phyloP scores from a whole-genome alignment of 2,888 invertebrate genomes.

The Serripes groenlandicus region DNA sequence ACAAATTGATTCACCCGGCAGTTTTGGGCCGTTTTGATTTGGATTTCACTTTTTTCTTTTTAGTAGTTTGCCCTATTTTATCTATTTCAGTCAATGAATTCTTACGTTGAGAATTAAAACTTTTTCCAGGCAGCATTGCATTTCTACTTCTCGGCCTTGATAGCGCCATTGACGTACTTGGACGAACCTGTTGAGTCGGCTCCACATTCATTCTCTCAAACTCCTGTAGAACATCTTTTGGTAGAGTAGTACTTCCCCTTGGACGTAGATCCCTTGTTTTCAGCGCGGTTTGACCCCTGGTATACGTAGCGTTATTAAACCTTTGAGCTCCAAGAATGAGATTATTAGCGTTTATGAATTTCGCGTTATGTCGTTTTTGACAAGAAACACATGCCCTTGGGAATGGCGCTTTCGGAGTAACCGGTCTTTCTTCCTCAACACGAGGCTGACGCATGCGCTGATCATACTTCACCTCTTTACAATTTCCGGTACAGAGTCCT shows the following conservation, averaged over 20 bases:
- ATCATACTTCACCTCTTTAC: conserved; percentile 76
- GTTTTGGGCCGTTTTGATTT: conserved; percentile 63
- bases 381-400: conserved; percentile 76
- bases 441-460: conserved; percentile 76
- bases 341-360: conserved; percentile 79
- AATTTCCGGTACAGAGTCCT: conserved; percentile 74
- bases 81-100: conserved; percentile 75
- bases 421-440: conserved; percentile 64
- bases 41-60: conserved; percentile 34
- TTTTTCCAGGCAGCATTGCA: conserved; percentile 76
- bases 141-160: conserved; percentile 74
- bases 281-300: conserved; percentile 71
- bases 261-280: conserved; percentile 75
- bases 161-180: conserved; percentile 61
- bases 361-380: conserved; percentile 74
- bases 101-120: conserved; percentile 77
- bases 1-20: conserved; percentile 61
- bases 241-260: conserved; percentile 62
- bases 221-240: conserved; percentile 67
- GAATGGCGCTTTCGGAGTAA: conserved; percentile 59
- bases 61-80: conserved; percentile 44
- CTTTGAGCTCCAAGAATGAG: conserved; percentile 75
- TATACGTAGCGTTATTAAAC: conserved; percentile 74
- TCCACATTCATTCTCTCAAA: conserved; percentile 79
- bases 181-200: conserved; percentile 63